Conservation (phyloP, 2,888 invertebrate genomes). For the Rosalia funebris region DNA sequence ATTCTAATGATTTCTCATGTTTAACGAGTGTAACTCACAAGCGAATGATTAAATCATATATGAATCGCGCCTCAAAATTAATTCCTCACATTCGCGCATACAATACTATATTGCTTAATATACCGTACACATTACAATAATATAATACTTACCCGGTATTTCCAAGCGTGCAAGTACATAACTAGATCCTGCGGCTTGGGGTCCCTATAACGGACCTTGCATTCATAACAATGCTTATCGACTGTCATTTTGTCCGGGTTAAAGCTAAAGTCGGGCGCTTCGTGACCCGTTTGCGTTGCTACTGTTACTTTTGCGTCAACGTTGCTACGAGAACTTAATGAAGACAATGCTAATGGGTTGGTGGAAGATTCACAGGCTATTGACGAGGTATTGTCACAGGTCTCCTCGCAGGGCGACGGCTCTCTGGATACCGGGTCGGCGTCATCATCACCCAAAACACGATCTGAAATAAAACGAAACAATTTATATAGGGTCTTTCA, state of each 20-base stretch:
- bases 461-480: conserved; percentile 57
- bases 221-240: conserved; percentile 92
- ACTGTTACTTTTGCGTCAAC: conserved; percentile 72
- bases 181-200: conserved; percentile 91
- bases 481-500: no score
- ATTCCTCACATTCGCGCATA: no score
- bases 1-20: no score
- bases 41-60: no score
- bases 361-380: conserved; percentile 56
- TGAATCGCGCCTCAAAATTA: no score
- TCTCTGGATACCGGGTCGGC: conserved; percentile 74
- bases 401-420: conserved; percentile 75
- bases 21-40: no score
- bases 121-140: no score
- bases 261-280: conserved; percentile 74
- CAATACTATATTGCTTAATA: no score
- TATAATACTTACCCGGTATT: conserved; percentile 77
- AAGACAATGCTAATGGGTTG: conserved; percentile 53
- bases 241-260: conserved; percentile 78
- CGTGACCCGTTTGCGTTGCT: conserved; percentile 87
- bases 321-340: conserved; percentile 63
- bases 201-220: conserved; percentile 90
- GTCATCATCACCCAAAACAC: conserved; percentile 71
- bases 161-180: conserved; percentile 97
- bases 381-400: conserved; percentile 62